Percentiles rank a stretch among this genome's conserved stretches.
Conservation (phyloP, 2,888 invertebrate species). For the Aphelenchoides bicaudatus region DNA sequence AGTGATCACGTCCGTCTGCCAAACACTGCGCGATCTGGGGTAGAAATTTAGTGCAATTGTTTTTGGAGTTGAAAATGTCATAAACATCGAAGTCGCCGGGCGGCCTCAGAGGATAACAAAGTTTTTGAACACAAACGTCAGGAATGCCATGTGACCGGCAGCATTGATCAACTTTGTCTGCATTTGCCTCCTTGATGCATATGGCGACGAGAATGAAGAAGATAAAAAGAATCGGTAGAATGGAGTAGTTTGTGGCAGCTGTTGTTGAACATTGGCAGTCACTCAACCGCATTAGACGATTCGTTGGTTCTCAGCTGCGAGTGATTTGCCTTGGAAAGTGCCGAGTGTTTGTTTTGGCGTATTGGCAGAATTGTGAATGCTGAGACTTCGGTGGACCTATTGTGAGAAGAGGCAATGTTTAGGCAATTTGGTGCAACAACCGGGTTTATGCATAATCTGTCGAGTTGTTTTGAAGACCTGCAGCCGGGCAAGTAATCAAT, state of each 20-base stretch:
- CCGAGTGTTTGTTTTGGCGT: too few relatives aligned
- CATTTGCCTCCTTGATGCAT: slow-evolving; percentile 1
- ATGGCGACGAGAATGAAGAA: neutral
- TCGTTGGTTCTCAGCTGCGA: slow-evolving; percentile 1
- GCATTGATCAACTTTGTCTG: slow-evolving; percentile 33
- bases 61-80: slow-evolving; percentile 35
- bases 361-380: too few relatives aligned
- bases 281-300: neutral
- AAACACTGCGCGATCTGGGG: slow-evolving; percentile 45
- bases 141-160: slow-evolving; percentile 44
- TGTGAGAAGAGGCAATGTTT: too few relatives aligned
- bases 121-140: slow-evolving; percentile 36
- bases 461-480: too few relatives aligned
- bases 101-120: slow-evolving; percentile 45
- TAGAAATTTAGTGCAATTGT: slow-evolving; percentile 40
- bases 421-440: too few relatives aligned
- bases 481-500: too few relatives aligned
- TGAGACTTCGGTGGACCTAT: too few relatives aligned
- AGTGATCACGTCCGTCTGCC: slow-evolving; percentile 49
- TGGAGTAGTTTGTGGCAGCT: neutral
- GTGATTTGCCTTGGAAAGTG: too few relatives aligned
- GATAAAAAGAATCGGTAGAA: neutral
- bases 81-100: slow-evolving; percentile 47
- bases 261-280: too few relatives aligned
- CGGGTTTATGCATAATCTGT: too few relatives aligned